A percentile compares a stretch with the other conserved stretches of the same genome.
Conservation (phyloP, 2,888 invertebrate species). For the Polymixis lichenea region DNA sequence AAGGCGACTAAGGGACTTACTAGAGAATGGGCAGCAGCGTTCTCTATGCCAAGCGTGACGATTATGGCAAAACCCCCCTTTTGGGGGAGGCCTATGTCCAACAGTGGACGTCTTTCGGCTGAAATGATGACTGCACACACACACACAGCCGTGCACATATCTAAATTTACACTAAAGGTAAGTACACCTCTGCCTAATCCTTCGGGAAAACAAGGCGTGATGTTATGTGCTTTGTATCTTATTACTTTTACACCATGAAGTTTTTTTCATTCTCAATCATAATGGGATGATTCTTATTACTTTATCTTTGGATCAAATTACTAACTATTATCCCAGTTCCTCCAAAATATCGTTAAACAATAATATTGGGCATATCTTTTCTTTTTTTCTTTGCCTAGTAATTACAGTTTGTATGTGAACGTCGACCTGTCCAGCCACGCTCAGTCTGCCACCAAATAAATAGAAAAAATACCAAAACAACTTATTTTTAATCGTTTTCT, state of each 20-base stretch:
- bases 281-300: not conserved
- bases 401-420: conserved; percentile 28
- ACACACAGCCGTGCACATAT: not conserved
- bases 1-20: no score
- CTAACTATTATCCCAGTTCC: not conserved
- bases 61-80: no score
- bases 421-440: conserved; percentile 11
- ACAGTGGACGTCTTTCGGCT: no score
- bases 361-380: conserved; percentile 12
- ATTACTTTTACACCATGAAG: not conserved
- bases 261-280: not conserved
- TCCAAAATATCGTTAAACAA: conserved; percentile 8
- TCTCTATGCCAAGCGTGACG: no score
- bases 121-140: no score
- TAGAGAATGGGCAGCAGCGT: no score
- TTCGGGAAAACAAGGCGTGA: not conserved
- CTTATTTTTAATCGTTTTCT: conserved; percentile 10
- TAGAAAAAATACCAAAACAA: conserved; percentile 27
- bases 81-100: no score
- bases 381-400: conserved; percentile 19
- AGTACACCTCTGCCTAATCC: not conserved
- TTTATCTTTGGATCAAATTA: not conserved
- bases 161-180: not conserved
- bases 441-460: conserved; percentile 8
- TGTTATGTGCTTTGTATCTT: no score